Evolutionary conservation across 2,888 invertebrate species (phyloP).

Genomic region (Halictus ligatus): DNA sequence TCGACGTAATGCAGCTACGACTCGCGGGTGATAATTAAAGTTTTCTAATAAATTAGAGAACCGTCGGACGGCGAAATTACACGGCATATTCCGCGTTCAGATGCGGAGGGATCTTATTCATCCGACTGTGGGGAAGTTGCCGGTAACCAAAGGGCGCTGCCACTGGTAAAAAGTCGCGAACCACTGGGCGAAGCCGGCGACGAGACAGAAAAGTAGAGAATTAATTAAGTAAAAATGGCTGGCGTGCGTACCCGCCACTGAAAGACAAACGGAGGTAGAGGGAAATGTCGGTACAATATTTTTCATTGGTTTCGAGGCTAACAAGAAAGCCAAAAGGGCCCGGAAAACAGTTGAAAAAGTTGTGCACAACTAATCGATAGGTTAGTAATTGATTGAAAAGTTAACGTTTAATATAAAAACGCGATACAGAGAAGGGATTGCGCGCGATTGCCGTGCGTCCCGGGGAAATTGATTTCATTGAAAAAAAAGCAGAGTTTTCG

Average conservation of each 20-base stretch:
- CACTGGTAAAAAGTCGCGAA: constrained; percentile 3
- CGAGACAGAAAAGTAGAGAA: constrained; percentile 12
- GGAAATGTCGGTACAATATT: background rate
- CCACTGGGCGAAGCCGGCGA: background rate
- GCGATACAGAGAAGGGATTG: background rate
- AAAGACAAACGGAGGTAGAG: background rate
- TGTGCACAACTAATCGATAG: background rate
- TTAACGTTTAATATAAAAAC: background rate
- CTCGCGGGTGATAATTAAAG: constrained; percentile 9
- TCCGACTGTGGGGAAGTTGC: background rate
- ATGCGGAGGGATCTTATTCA: constrained; percentile 15
- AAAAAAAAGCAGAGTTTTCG: constrained; percentile 7
- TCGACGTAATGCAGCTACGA: background rate
- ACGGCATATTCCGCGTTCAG: background rate
- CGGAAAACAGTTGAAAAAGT: background rate
- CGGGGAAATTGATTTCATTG: background rate
- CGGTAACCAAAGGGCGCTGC: constrained; percentile 16
- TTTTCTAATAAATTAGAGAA: constrained; percentile 19
- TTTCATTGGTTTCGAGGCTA: background rate
- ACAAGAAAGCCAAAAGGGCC: no score
- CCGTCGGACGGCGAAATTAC: constrained; percentile 16
- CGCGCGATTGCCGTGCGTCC: background rate
- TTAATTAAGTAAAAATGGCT: constrained; percentile 19
- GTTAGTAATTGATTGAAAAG: background rate
- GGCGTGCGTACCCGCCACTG: background rate